Percentiles rank a stretch among this genome's conserved stretches.
Evolutionary conservation across 2,113 vertebrate genomes (phyloP).

Genomic region (Melospiza melodia): DNA sequence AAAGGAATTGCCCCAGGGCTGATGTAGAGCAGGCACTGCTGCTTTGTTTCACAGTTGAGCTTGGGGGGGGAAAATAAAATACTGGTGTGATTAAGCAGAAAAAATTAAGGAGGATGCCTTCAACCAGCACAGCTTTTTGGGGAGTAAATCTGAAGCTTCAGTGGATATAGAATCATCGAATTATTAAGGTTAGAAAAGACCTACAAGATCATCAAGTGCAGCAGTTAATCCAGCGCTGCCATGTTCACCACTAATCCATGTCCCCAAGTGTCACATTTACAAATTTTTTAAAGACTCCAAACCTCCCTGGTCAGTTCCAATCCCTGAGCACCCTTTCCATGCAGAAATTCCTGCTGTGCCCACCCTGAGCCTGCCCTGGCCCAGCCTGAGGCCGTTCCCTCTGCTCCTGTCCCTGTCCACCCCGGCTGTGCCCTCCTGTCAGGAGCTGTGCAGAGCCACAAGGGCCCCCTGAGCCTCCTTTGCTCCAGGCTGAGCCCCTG

Average conservation of each 20-base stretch:
- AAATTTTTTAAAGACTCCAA: not conserved
- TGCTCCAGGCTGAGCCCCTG: not conserved
- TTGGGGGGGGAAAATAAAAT: not conserved
- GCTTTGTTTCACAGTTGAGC: not conserved
- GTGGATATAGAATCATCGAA: not conserved
- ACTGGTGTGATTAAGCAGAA: not conserved
- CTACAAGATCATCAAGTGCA: not conserved
- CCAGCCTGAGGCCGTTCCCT: not conserved
- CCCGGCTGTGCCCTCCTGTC: not conserved
- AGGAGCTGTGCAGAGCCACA: not conserved
- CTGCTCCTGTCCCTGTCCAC: not conserved
- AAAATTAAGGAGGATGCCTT: not conserved
- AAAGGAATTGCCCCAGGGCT: not conserved
- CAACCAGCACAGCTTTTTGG: not conserved
- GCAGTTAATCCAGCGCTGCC: not conserved
- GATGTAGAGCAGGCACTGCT: not conserved
- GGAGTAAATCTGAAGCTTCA: not conserved
- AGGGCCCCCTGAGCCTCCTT: not conserved
- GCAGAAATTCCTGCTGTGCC: fast-evolving
- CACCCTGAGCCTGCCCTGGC: not conserved
- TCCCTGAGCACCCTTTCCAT: not conserved
- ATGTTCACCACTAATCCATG: fast-evolving
- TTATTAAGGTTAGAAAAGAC: not conserved
- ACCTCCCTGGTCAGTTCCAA: not conserved
- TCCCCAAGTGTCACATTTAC: not conserved